Evolutionary conservation across 2,113 vertebrate species (phyloP), one percentile per base, ranked within the genome.

Genomic region (Herpetotheres cachinnans): DNA sequence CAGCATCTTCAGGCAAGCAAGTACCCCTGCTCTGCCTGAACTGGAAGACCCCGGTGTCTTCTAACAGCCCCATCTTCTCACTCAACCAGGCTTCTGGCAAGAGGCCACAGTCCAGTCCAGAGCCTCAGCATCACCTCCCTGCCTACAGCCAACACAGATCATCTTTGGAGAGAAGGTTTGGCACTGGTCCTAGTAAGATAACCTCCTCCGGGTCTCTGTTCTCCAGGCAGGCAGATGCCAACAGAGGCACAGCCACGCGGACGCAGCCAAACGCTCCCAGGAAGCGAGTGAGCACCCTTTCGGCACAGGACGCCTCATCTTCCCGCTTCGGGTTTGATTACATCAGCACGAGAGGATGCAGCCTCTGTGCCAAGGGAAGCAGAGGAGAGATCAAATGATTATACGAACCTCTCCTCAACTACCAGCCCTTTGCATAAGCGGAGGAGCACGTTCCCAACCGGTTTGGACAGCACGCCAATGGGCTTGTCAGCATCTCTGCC

Each of bases 321-420:
- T 38, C 67, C 93, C 62, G 25, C 52, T 3, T 83, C 46, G 4
- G 18, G 12, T 30, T 40, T 10, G 44, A 4, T 87, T 16, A 25
- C 95, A 90, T 78, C 96, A 91, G 93, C 93, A 24, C 14, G 3
- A 83, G 94, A 96, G 95, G 97, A 96, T 66, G 93, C 81, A 3
- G 90, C 81, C 50, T 22, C 76, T 0, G 50, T 55, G 97, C 96
- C 96, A 89, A 95, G 96, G 96, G 91, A 93, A 96, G 95, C 82
- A 54, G 80, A 89, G 67, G 44, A 91, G 82, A 93, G 82, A 97
- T 86, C 90, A 92, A 96, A 95, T 1, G 70, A 85, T 52, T 29
- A 49, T 2, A 34, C 2, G 21, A 91, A 65, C 40, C 88, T 87
- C 92, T 82, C 72, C 86, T 52, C 77, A 20, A 9, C 67, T 21